A percentile compares a stretch with the other conserved stretches of the same genome.
Evolutionary conservation across 2,797 vertebrate species (phyloP).

Genomic region (Peromyscus aztecus): DNA sequence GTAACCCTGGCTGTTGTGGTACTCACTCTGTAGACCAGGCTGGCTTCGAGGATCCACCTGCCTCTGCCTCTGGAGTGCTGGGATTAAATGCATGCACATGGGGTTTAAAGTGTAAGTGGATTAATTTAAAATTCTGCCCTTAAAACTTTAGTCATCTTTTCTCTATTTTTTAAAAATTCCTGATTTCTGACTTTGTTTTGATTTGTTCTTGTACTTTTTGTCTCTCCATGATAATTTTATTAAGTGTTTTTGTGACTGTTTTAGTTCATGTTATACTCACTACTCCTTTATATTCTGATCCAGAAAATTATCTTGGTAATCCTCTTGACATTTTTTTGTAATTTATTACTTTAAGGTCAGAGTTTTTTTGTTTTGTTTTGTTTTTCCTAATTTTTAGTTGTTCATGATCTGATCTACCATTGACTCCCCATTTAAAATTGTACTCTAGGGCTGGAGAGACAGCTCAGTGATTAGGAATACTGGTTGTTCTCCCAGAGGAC

Average conservation of each 20-base stretch:
- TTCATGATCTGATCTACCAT: constrained; percentile 29
- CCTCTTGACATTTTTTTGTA: constrained; percentile 11
- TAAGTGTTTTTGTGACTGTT: neutral
- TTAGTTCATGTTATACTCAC: neutral
- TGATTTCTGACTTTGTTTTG: neutral
- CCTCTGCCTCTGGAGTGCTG: neutral
- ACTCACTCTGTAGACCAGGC: neutral
- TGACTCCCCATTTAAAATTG: constrained; percentile 28
- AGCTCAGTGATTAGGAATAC: neutral
- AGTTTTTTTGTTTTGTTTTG: neutral
- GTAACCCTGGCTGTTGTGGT: neutral
- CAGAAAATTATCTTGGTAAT: constrained; percentile 31
- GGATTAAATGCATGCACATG: neutral
- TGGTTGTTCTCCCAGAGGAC: neutral
- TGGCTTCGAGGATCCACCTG: neutral
- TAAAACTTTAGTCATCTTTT: neutral
- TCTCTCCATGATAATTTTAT: constrained; percentile 20
- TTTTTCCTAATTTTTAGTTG: neutral
- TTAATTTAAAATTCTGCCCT: constrained; percentile 40
- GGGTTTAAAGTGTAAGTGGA: constrained; percentile 14
- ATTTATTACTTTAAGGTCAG: constrained; percentile 42
- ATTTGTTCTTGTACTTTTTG: neutral
- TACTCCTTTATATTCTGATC: neutral
- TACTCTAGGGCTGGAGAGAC: neutral
- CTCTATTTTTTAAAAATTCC: neutral